Evolutionary conservation across 2,797 vertebrate genomes (phyloP).

Genomic region (Ceyx erithaca): DNA sequence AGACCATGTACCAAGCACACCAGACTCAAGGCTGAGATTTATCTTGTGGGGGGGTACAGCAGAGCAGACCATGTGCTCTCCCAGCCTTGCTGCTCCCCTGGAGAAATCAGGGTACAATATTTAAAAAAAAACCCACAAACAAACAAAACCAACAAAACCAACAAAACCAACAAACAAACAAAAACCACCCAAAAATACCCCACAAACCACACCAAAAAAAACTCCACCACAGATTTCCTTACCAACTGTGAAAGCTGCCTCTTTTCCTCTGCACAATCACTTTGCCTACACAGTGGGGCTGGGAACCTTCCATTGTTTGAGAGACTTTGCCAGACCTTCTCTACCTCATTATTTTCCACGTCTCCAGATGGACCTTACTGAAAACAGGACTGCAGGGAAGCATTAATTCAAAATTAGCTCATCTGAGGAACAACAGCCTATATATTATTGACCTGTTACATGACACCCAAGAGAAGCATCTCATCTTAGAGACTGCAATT

Average conservation of each 20-base stretch:
- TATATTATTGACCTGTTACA: not conserved
- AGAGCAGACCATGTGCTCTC: not conserved
- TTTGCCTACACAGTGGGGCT: not conserved
- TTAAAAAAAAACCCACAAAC: not conserved
- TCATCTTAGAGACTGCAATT: not conserved
- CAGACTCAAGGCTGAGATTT: not conserved
- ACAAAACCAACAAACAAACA: not conserved
- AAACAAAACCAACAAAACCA: not conserved
- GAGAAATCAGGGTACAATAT: accelerated
- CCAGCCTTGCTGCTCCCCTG: not conserved
- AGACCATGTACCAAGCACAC: not conserved
- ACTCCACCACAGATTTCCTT: not conserved
- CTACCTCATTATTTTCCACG: accelerated
- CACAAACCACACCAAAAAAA: not conserved
- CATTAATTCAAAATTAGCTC: not conserved
- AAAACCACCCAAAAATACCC: not conserved
- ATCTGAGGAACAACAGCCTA: not conserved
- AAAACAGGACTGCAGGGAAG: not conserved
- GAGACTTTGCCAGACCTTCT: not conserved
- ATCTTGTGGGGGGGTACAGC: not conserved
- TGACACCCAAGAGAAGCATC: not conserved
- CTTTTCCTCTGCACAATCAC: not conserved
- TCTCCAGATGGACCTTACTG: not conserved
- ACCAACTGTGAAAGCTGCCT: not conserved
- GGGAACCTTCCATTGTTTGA: accelerated